Evolutionary conservation across 2,888 invertebrate species (phyloP), one percentile per base, ranked within the genome.

Genomic region (Matsumyia berberina): DNA sequence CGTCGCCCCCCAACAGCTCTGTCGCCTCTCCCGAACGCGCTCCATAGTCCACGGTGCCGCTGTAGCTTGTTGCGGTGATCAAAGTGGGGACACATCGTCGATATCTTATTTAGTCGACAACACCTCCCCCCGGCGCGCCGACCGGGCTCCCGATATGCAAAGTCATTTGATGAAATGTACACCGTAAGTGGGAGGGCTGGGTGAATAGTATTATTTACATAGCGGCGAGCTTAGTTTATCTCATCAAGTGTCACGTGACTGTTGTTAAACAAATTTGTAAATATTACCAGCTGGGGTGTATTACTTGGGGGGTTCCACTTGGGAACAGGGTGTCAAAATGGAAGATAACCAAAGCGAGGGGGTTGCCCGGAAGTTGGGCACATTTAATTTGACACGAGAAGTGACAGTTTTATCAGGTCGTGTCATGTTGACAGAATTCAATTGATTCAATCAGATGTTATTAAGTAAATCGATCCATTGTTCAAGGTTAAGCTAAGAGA

Each of bases 231-330:
- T 39, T 49, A 19, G 46, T 66, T 66, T 66, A 66, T 53, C 66
- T 66, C 42, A 19, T 15, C 29, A 51, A 77, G 58, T 39, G 67
- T 77, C 67, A 77, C 76, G 76, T 67, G 76, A 67, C 31, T 39
- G 11, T 58, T 67, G 42, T 66, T 57, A 46, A 46, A 57, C 74
- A 55, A 64, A 57, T 9, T 58, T 58, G 58, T 49, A 37, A 37
- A 64, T 31, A 55, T 53, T 44, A 19, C 33, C 3, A 24, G 24
- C 24, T 24, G 24, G 24, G 24, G 24, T 24, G 24, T 24, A 24
- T 24, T 4, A 24, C 2, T 24, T 24, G 24, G 24, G 24, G 24
- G 4, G 1, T 24, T 24, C 4, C 1, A 24, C 4, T 4, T 24
- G 4, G 24, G 24, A 4, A 24, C 1, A 4, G 24, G 24, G 24